Conservation (phyloP, 2,113 vertebrate species). For the Gallinago media region DNA sequence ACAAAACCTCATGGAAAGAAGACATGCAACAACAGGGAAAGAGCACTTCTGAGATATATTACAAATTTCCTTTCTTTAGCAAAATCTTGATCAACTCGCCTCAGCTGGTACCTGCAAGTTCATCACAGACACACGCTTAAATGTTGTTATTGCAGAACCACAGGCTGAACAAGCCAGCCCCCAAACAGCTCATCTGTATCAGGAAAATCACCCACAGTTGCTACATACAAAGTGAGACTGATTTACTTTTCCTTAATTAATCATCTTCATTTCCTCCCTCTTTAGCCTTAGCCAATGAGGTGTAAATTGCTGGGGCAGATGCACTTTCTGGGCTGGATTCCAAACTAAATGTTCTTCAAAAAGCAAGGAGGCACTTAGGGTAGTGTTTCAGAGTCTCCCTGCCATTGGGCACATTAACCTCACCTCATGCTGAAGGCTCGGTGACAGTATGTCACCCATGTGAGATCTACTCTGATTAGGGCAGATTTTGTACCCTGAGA, state of each 20-base stretch:
- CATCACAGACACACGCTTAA: background rate
- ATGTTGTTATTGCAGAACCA: fast-evolving
- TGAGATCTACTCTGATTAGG: fast-evolving
- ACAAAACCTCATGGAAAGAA: background rate
- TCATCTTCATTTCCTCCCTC: slow-evolving; percentile 29
- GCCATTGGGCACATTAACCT: background rate
- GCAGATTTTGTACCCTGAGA: background rate
- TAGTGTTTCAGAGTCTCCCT: background rate
- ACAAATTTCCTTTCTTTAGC: background rate
- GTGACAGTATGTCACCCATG: fast-evolving
- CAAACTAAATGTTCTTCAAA: background rate
- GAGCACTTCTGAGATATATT: fast-evolving
- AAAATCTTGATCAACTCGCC: fast-evolving
- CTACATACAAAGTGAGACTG: background rate
- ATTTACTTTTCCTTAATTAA: slow-evolving; percentile 60
- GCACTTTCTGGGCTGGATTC: slow-evolving; percentile 38
- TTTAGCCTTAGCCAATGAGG: background rate
- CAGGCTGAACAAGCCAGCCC: background rate
- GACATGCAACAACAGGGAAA: background rate
- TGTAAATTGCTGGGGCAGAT: slow-evolving; percentile 48
- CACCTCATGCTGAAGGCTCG: background rate
- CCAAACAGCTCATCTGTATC: background rate
- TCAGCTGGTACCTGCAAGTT: background rate
- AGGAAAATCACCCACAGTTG: background rate
- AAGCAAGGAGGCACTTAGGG: background rate